A percentile compares a stretch with the other conserved stretches of the same genome.
Evolutionary conservation across 2,888 invertebrate species (phyloP).

Genomic region (Ophonus ardosiacus): DNA sequence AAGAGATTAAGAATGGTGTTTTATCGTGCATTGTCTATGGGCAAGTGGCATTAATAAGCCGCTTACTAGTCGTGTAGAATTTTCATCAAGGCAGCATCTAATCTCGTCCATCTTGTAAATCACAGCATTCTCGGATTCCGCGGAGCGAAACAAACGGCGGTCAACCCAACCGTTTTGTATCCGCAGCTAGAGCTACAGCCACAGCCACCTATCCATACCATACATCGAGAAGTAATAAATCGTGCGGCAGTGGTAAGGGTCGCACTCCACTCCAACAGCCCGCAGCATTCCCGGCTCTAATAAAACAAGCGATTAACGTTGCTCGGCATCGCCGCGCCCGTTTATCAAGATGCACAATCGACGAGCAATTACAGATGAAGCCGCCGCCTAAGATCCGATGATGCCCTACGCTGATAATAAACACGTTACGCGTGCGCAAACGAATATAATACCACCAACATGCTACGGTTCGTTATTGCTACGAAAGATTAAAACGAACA

Average conservation of each 20-base stretch:
- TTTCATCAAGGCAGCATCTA: conserved; percentile 38
- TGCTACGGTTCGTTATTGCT: conserved; percentile 7
- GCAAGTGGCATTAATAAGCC: background rate
- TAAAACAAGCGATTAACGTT: conserved; percentile 63
- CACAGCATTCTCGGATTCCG: conserved; percentile 35
- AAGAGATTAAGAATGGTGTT: too few relatives aligned
- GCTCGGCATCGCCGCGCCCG: conserved; percentile 52
- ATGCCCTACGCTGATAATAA: conserved; percentile 56
- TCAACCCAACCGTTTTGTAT: conserved; percentile 1
- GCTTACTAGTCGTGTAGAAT: background rate
- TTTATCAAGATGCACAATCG: conserved; percentile 63
- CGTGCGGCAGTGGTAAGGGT: conserved; percentile 29
- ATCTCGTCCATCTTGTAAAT: conserved; percentile 36
- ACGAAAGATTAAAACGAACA: background rate
- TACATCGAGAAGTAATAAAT: conserved; percentile 60
- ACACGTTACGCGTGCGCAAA: conserved; percentile 49
- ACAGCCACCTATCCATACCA: conserved; percentile 50
- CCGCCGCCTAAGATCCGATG: conserved; percentile 46
- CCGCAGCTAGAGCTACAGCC: background rate
- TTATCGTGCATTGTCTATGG: background rate
- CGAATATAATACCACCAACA: background rate
- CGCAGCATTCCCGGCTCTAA: conserved; percentile 57
- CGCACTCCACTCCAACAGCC: conserved; percentile 31
- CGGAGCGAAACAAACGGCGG: conserved; percentile 46
- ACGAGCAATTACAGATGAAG: conserved; percentile 63